Evolutionary conservation across 2,888 invertebrate species (phyloP), one percentile per base, ranked within the genome.

Genomic region (Allolobophora icterica): DNA sequence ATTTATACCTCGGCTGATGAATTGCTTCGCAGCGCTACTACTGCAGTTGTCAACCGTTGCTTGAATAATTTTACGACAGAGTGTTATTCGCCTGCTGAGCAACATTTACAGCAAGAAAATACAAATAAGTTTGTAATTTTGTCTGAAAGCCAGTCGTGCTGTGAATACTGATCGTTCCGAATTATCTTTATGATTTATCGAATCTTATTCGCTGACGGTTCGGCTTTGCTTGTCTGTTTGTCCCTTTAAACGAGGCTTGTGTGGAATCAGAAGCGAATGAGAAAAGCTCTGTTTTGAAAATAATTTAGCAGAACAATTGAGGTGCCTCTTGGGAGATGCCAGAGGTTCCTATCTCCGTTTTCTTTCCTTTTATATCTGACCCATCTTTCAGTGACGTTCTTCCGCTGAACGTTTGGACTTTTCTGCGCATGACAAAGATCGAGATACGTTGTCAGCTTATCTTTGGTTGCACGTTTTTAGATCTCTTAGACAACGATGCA

Each of bases 171-270:
- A 71, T 71, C 71, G n/a, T 71, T 30, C 71, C 3, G 71, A 71
- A 71, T 71, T 71, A 71, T 71, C 71, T 71, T 71, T 71, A 71
- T 71, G 71, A 71, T 71, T n/a, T 71, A 71, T 71, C 11, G 71
- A n/a, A n/a, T n/a, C 30, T 71, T 71, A 71, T 71, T 71, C n/a
- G 71, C 71, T 13, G 71, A 71, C 3, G 71, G 71, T 71, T 71
- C 17, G 4, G n/a, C 17, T n/a, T n/a, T n/a, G 30, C 71, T 71
- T 71, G n/a, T 71, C 71, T 71, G 8, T 13, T 0, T 24, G 11
- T 71, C 71, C 71, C 0, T 71, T 71, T 71, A 71, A 71, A 71
- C 30, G 71, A n/a, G 71, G n/a, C n/a, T 71, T n/a, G 71, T n/a
- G 71, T 11, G n/a, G 71, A n/a, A n/a, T 71, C 30, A 71, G 71